phyloP scores from a whole-genome alignment of 2,113 vertebrate species.

The Canis aureus region DNA sequence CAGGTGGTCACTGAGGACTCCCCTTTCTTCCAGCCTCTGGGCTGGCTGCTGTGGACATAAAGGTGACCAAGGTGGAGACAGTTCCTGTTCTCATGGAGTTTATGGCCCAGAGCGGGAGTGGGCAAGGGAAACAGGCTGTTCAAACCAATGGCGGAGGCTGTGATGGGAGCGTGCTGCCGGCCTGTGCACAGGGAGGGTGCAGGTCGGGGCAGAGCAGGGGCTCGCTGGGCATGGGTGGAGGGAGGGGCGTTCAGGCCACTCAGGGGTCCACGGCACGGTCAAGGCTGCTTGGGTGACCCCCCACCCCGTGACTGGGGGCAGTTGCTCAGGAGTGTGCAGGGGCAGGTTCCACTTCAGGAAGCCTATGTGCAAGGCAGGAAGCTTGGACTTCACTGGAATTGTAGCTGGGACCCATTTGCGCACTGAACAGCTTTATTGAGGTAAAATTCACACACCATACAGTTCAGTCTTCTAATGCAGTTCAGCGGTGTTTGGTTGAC shows the following conservation, averaged over 20 bases:
- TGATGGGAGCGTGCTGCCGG: accelerated
- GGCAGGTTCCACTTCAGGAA: accelerated
- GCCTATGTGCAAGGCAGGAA: neutral
- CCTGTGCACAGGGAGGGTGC: neutral
- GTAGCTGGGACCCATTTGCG: neutral
- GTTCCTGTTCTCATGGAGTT: neutral
- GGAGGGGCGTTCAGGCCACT: accelerated
- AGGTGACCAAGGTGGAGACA: neutral
- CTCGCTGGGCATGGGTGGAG: too few relatives aligned
- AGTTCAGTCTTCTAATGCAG: neutral
- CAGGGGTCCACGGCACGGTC: accelerated
- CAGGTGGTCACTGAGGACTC: accelerated
- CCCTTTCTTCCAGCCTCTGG: neutral
- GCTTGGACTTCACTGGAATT: neutral
- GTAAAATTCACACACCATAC: neutral
- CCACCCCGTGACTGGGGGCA: neutral
- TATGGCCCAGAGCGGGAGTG: accelerated
- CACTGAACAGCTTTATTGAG: neutral
- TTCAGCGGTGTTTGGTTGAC: neutral
- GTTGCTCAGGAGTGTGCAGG: too few relatives aligned
- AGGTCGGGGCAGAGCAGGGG: too few relatives aligned
- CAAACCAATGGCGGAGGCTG: accelerated
- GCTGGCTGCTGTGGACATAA: too few relatives aligned
- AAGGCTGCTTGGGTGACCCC: neutral
- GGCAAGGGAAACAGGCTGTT: too few relatives aligned